Percentiles rank a stretch among this genome's conserved stretches.
phyloP scores from a whole-genome alignment of 2,113 vertebrate genomes.

The Alethe castanea region DNA sequence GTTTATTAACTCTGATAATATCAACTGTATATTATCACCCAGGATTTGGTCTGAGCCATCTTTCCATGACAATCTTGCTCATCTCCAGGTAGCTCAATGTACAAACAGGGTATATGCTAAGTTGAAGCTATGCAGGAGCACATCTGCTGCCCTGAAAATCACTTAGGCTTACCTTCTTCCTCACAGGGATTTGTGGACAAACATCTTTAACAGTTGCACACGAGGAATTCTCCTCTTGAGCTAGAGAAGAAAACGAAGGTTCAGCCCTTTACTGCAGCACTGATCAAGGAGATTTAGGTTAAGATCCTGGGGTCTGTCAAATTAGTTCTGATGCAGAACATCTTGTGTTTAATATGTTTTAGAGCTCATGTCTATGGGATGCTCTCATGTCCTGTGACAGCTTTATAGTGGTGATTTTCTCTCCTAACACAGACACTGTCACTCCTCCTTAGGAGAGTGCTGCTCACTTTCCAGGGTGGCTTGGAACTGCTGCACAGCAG shows the following conservation, averaged over 20 bases:
- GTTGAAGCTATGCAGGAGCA: not conserved
- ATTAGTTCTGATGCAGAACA: not conserved
- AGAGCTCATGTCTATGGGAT: not conserved
- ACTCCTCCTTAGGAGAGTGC: not conserved
- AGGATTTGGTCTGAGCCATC: not conserved
- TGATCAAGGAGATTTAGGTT: not conserved
- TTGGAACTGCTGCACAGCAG: not conserved
- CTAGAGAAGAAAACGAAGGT: not conserved
- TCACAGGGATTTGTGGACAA: not conserved
- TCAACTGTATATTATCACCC: not conserved
- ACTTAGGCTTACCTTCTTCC: not conserved
- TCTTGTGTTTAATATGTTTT: not conserved
- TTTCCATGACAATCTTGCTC: not conserved
- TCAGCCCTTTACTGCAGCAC: not conserved
- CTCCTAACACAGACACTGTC: not conserved
- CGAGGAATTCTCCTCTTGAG: not conserved
- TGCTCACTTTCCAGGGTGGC: not conserved
- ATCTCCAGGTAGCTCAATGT: not conserved
- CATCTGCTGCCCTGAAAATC: not conserved
- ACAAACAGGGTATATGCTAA: not conserved
- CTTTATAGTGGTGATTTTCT: not conserved
- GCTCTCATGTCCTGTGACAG: not conserved
- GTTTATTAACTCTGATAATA: not conserved
- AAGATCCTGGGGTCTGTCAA: not conserved
- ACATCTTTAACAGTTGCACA: not conserved